Base-by-base conservation (phyloP, 2,797 vertebrate genomes). In the Rhyacichthys aspro region DNA sequence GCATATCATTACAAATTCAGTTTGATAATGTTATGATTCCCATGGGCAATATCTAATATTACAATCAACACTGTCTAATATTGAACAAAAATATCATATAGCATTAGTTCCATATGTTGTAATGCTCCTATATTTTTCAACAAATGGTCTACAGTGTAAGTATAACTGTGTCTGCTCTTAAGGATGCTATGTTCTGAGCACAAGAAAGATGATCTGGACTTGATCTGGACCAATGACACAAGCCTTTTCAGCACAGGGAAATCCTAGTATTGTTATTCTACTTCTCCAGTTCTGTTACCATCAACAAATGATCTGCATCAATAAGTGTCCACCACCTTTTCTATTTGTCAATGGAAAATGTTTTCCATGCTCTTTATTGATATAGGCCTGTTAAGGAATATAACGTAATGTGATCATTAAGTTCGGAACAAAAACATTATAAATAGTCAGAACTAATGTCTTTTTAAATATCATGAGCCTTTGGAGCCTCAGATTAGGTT, bases 301-400 rank as follows among this genome's bases (percentile, higher is more conserved):
- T 38, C 48, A 52, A 52, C 32, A 49, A 52, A 50, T 16, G 2
- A 33, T 36, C 34, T 16, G 15, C 47, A 12, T 11, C 17, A 53
- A 53, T 53, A 11, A 23, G 50, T 39, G 18, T 17, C 8, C 10
- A 52, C 16, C 33, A 36, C 49, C 39, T 11, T 39, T 52, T 14
- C 38, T 5, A 36, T 10, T 36, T 50, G 11, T 38, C 48, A 11
- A 10, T 50, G n/a, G 33, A 52, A 52, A 53, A 53, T 2, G 14
- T 39, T n/a, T 16, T 6, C 23, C 23, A 38, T 14, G 1, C 11
- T 39, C 23, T 41, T 19, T 39, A 18, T 23, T 19, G 18, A 39
- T 19, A 32, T 23, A 53, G 17, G 36, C 50, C 16, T 39, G 36
- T 17, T 47, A 9, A 53, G 50, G 50, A 41, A 53, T 11, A 53